These are phyloP conservation scores for Speoplatyrhinus poulsoni DNA, from an alignment of 2,113 vertebrate genomes.

Conservation along the genomic window DNA sequence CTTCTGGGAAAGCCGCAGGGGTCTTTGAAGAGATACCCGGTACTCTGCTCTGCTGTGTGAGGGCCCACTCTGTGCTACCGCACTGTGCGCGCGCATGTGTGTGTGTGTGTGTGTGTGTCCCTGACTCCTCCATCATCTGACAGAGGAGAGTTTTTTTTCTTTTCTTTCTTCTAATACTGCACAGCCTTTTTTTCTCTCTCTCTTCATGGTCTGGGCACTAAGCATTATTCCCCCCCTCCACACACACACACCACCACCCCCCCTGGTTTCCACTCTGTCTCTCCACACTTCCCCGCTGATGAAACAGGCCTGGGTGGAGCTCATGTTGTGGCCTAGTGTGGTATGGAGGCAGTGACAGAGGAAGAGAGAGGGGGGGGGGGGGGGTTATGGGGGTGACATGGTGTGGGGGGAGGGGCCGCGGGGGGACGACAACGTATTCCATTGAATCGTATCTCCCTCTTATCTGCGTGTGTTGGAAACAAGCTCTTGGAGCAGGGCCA, in stretches of 20 bases:
- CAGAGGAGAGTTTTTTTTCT: slow-evolving; percentile 32
- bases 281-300: not conserved
- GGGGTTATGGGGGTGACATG: not conserved
- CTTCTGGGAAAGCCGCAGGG: slow-evolving; percentile 72
- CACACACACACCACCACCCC: not conserved
- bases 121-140: slow-evolving; percentile 42
- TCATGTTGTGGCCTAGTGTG: not conserved
- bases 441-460: slow-evolving; percentile 22
- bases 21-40: slow-evolving; percentile 72
- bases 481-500: slow-evolving; percentile 51
- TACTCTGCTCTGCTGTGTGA: slow-evolving; percentile 46
- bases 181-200: slow-evolving; percentile 40
- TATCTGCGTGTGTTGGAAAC: slow-evolving; percentile 60
- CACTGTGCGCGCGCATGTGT: not conserved
- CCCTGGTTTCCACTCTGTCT: not conserved
- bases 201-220: slow-evolving; percentile 49
- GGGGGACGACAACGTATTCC: not conserved
- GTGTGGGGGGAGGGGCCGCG: too few species aligned
- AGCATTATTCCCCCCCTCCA: slow-evolving; percentile 16
- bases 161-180: slow-evolving; percentile 47
- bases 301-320: slow-evolving; percentile 41
- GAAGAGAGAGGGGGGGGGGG: slow-evolving; percentile 3
- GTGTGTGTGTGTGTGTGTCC: slow-evolving; percentile 11
- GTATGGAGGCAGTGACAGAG: slow-evolving; percentile 6
- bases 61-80: slow-evolving; percentile 43